Evolutionary conservation across 2,113 vertebrate genomes (phyloP), one percentile per base, ranked within the genome.

Genomic region (Pantherophis guttatus): DNA sequence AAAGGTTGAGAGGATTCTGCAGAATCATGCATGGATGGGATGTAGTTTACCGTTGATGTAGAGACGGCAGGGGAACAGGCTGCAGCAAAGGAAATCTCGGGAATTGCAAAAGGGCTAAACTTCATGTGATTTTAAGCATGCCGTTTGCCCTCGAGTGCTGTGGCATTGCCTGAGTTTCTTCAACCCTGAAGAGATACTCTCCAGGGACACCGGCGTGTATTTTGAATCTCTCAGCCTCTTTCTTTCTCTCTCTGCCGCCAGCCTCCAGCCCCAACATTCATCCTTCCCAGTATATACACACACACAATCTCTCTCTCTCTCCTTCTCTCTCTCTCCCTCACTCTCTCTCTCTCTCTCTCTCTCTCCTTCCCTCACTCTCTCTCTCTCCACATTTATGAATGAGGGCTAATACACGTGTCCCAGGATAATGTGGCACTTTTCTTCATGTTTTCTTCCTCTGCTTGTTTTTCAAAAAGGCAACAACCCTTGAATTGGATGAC

Each of bases 91-190:
- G 44, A 87, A 87, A n/a, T 97, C 97, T 96, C 97, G 9, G 3
- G 97, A 94, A 97, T 54, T 94, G 96, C 95, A 96, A 95, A 70
- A 94, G 39, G n/a, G 44, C 59, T 17, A 65, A 52, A 90, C 48
- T 11, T 17, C 44, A 2, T 48, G 10, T 29, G 58, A n/a, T 29
- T 24, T 90, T 62, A 65, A 65, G 48, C 57, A 50, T 48, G 12
- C 6, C 19, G 24, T 65, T 90, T 62, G 57, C 44, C 19, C 24
- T 29, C 15, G 2, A 26, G 58, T 62, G 44, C 39, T 81, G 6
- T 81, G 70, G 33, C 70, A 19, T 81, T 21, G 70, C 65, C n/a
- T 17, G n/a, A 75, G 65, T 81, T 81, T 81, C 70, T 39, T 81
- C 33, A 19, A 39, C 33, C 70, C 70, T 81, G 70, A 81, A 81